phyloP scores from a whole-genome alignment of 2,888 invertebrate genomes.

The Dione juno region DNA sequence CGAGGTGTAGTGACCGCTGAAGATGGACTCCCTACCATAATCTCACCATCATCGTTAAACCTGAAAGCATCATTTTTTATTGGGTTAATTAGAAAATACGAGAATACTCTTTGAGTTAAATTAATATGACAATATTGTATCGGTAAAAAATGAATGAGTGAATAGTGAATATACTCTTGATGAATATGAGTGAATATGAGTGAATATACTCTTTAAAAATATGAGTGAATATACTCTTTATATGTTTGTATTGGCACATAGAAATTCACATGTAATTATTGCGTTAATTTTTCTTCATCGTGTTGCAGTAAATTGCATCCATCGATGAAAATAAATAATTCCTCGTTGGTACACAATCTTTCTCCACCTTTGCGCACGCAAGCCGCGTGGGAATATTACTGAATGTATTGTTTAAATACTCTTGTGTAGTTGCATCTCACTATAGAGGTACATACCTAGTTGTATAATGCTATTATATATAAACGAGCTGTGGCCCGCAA shows the following conservation, averaged over 20 bases:
- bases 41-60: conserved; percentile 68
- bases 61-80: conserved; percentile 53
- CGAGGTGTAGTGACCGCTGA: conserved; percentile 55
- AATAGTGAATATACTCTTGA: no score
- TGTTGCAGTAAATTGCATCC: conserved; percentile 9
- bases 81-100: background rate
- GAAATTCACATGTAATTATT: background rate
- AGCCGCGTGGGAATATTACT: conserved; percentile 36
- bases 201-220: no score
- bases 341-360: conserved; percentile 32
- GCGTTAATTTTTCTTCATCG: background rate
- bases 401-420: conserved; percentile 32
- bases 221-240: no score
- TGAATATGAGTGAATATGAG: no score
- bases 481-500: no score
- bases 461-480: background rate
- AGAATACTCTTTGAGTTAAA: background rate
- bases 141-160: no score
- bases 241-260: background rate
- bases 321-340: conserved; percentile 24
- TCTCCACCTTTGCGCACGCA: conserved; percentile 28
- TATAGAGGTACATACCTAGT: background rate
- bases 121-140: no score
- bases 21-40: conserved; percentile 65
- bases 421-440: conserved; percentile 1